Evolutionary conservation across 2,888 invertebrate genomes (phyloP).

Genomic region (Deilephila porcellus): DNA sequence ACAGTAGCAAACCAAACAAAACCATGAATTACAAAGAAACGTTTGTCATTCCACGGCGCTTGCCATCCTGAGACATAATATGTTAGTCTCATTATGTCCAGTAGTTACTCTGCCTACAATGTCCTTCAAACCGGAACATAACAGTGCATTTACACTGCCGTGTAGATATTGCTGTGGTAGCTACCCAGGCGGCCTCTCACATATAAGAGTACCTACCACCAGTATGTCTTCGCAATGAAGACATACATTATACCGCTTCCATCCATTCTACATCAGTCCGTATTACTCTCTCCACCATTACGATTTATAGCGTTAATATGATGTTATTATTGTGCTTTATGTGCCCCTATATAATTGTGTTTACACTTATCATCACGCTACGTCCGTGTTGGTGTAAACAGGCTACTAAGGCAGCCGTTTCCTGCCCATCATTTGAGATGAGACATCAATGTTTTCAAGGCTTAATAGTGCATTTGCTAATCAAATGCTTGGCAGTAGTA

Average conservation of each 20-base stretch:
- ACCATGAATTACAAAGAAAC: too few relatives aligned
- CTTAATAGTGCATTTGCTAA: not conserved
- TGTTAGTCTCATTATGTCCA: too few relatives aligned
- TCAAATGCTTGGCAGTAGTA: not conserved
- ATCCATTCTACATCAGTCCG: conserved; percentile 35
- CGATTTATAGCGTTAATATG: conserved; percentile 61
- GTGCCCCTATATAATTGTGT: conserved; percentile 38
- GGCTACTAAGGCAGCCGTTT: not conserved
- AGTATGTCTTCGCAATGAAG: not conserved
- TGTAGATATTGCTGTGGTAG: too few relatives aligned
- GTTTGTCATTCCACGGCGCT: too few relatives aligned
- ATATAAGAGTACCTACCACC: too few relatives aligned
- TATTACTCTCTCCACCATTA: conserved; percentile 51
- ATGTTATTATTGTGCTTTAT: conserved; percentile 52
- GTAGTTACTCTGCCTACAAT: too few relatives aligned
- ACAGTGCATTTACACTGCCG: too few relatives aligned
- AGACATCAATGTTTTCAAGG: not conserved
- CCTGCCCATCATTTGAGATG: not conserved
- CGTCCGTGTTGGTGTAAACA: conserved; percentile 1
- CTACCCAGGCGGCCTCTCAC: too few relatives aligned
- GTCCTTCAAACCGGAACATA: too few relatives aligned
- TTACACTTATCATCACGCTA: conserved; percentile 22
- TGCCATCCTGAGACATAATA: too few relatives aligned
- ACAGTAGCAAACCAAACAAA: too few relatives aligned
- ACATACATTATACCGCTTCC: conserved; percentile 35